Conservation (phyloP, 2,797 vertebrate species). For the Sternarchorhynchus goeldii region DNA sequence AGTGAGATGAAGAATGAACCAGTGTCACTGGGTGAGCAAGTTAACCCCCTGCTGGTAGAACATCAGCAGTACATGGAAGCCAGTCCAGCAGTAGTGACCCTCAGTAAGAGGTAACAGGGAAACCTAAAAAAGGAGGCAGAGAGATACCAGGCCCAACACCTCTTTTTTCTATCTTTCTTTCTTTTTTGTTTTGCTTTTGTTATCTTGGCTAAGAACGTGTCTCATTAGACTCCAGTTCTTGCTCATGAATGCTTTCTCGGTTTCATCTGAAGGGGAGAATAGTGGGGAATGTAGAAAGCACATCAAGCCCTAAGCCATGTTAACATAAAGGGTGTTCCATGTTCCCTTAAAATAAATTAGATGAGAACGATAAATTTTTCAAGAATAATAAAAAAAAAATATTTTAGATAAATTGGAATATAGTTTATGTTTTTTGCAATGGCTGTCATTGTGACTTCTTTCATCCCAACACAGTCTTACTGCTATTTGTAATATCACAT, state of each 20-base stretch:
- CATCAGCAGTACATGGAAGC: conserved; percentile 70
- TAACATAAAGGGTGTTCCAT: no score
- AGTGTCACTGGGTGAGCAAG: conserved; percentile 51
- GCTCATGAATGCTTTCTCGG: background rate
- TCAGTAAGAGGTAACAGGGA: conserved; percentile 69
- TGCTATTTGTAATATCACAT: no score
- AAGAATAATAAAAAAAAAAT: no score
- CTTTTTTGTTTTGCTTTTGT: background rate
- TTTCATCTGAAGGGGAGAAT: background rate
- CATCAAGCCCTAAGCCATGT: no score
- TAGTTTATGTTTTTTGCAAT: no score
- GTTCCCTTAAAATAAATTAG: no score
- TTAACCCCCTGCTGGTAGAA: conserved; percentile 73
- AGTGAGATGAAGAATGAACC: conserved; percentile 67
- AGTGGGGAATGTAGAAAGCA: no score
- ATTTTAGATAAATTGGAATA: no score
- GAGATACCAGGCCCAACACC: conserved; percentile 22
- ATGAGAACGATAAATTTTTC: no score
- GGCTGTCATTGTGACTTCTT: no score
- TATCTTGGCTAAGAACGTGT: background rate
- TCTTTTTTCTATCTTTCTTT: background rate
- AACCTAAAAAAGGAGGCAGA: conserved; percentile 57
- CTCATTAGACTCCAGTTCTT: no score
- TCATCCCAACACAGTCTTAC: no score
- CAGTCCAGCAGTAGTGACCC: conserved; percentile 59